Conservation (phyloP, 1,140 invertebrate genomes). For the Drosophila ercepeae region DNA sequence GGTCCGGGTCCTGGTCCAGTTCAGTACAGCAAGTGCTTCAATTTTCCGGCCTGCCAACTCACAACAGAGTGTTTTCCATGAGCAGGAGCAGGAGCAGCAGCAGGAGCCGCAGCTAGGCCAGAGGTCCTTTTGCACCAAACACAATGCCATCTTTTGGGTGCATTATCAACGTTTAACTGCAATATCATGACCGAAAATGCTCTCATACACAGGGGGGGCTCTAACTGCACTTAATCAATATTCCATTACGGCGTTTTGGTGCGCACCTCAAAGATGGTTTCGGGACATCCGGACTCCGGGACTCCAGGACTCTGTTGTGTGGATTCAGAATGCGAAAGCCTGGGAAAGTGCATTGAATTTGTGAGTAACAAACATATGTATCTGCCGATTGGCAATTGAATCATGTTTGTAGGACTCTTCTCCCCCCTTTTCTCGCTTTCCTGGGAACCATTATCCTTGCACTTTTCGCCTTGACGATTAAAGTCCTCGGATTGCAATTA, state of each 20-base stretch:
- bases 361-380: conserved; percentile 26
- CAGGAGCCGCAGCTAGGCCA: neutral
- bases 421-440: neutral
- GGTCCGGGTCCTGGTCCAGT: conserved; percentile 23
- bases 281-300: neutral
- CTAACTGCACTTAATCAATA: conserved; percentile 76
- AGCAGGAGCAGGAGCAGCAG: conserved; percentile 28
- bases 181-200: conserved; percentile 57
- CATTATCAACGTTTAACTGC: conserved; percentile 78
- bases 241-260: conserved; percentile 69
- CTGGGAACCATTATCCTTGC: conserved; percentile 19
- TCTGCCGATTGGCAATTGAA: conserved; percentile 68
- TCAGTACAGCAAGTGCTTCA: conserved; percentile 64
- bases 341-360: conserved; percentile 20
- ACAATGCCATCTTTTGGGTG: conserved; percentile 35
- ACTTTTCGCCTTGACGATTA: conserved; percentile 38
- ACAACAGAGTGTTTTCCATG: conserved; percentile 32
- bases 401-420: conserved; percentile 48
- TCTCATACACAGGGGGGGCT: conserved; percentile 3
- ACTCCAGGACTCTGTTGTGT: neutral
- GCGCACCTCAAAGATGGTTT: conserved; percentile 45
- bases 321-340: conserved; percentile 21
- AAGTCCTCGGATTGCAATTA: conserved; percentile 34
- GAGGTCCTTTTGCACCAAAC: neutral
- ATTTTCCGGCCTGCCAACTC: conserved; percentile 76